Evolutionary conservation across 1,140 invertebrate species (phyloP).

Genomic region (Apis florea): DNA sequence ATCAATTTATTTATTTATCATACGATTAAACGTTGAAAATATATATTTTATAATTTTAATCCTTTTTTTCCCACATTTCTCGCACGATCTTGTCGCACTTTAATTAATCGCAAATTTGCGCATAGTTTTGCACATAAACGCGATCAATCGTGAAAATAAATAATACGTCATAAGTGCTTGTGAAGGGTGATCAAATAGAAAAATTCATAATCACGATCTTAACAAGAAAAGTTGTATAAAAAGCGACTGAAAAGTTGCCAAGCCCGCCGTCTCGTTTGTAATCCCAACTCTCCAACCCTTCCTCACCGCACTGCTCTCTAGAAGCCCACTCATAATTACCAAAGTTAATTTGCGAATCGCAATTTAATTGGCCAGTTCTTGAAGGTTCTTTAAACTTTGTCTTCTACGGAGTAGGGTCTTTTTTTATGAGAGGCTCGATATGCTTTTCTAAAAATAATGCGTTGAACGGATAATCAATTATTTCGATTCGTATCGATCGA

Average conservation of each 20-base stretch:
- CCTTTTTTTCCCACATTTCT: not conserved
- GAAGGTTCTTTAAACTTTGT: slow-evolving; percentile 64
- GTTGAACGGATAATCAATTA: not conserved
- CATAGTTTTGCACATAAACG: not conserved
- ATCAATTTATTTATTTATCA: not conserved
- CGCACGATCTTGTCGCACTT: not conserved
- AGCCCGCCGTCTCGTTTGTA: slow-evolving; percentile 56
- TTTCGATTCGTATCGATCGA: slow-evolving; percentile 3
- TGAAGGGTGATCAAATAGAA: slow-evolving; percentile 18
- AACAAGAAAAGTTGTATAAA: slow-evolving; percentile 67
- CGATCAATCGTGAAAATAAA: not conserved
- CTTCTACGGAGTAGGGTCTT: not conserved
- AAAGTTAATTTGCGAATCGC: slow-evolving; percentile 67
- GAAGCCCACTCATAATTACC: slow-evolving; percentile 62
- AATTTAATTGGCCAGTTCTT: slow-evolving; percentile 67
- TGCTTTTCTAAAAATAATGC: not conserved
- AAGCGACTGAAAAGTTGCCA: slow-evolving; percentile 65
- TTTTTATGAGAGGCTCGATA: not conserved
- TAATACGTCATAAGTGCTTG: not conserved
- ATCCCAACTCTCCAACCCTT: slow-evolving; percentile 54
- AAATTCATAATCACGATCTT: slow-evolving; percentile 67
- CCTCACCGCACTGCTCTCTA: slow-evolving; percentile 38
- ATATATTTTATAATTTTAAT: not conserved
- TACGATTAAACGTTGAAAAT: not conserved
- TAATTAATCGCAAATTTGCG: not conserved